A percentile compares a stretch with the other conserved stretches of the same genome.
Conservation (phyloP, 2,113 vertebrate species). For the Anguilla japonica region DNA sequence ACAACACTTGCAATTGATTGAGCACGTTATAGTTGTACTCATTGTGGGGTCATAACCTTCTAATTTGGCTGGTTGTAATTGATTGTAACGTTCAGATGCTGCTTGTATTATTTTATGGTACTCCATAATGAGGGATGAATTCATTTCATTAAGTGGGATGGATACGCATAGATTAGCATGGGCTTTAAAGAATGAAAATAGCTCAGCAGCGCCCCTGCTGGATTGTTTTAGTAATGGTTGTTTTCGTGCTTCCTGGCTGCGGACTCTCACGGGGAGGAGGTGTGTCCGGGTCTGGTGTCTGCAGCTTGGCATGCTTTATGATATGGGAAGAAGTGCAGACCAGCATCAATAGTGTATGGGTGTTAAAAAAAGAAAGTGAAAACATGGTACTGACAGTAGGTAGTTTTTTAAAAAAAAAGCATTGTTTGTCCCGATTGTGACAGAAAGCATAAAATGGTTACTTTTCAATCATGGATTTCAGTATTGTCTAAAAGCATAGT, state of each 20-base stretch:
- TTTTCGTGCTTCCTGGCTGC: not conserved
- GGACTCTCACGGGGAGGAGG: not conserved
- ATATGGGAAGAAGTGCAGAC: not conserved
- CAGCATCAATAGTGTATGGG: not conserved
- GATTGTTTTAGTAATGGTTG: too few relatives aligned
- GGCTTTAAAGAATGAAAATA: too few relatives aligned
- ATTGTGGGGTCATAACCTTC: too few relatives aligned
- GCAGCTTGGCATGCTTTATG: too few relatives aligned
- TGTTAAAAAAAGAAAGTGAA: not conserved
- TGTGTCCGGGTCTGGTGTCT: not conserved
- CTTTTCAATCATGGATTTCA: too few relatives aligned
- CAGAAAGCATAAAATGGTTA: too few relatives aligned
- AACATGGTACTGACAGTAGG: too few relatives aligned
- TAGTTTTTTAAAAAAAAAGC: too few relatives aligned
- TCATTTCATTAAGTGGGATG: not conserved
- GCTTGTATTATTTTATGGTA: not conserved
- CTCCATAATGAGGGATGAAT: not conserved
- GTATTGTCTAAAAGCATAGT: too few relatives aligned
- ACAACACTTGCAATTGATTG: not conserved
- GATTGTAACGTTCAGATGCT: not conserved
- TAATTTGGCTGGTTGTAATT: too few relatives aligned
- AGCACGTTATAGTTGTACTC: too few relatives aligned
- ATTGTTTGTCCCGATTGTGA: too few relatives aligned
- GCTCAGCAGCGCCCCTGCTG: not conserved
- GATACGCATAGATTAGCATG: not conserved